Conservation (phyloP, 1,140 invertebrate species). For the Microvelia longipes region DNA sequence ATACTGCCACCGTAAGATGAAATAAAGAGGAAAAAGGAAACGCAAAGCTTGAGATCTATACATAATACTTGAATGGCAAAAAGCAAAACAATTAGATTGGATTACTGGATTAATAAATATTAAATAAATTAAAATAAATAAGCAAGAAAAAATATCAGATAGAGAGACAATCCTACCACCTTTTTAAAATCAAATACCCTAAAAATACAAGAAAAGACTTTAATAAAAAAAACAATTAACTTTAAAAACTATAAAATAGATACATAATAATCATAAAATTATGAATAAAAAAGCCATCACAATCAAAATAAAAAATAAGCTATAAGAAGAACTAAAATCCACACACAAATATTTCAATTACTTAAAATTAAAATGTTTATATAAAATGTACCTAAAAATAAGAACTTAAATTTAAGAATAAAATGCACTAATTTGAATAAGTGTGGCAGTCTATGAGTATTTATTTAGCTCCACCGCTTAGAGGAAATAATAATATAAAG, state of each 20-base stretch:
- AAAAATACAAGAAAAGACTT: neutral
- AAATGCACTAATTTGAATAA: neutral
- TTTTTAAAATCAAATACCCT: neutral
- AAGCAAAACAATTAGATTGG: neutral
- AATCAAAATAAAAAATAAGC: conserved; percentile 5
- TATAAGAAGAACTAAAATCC: conserved; percentile 2
- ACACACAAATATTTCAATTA: conserved; percentile 7
- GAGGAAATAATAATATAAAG: neutral
- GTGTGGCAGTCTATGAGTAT: neutral
- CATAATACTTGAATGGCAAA: neutral
- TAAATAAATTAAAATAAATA: neutral
- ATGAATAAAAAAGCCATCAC: neutral
- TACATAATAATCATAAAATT: neutral
- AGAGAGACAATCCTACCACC: neutral
- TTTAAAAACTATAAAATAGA: neutral
- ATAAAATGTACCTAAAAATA: neutral
- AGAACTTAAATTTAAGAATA: neutral
- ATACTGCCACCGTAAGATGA: conserved; percentile 1
- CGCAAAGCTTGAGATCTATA: conserved; percentile 1
- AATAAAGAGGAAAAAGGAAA: neutral
- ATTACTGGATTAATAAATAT: neutral
- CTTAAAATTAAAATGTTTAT: too few relatives aligned
- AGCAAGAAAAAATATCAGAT: neutral
- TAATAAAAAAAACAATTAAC: neutral
- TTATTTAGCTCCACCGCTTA: neutral